Conservation (phyloP, 1,140 invertebrate genomes). For the Catajapyx aquilonaris region DNA sequence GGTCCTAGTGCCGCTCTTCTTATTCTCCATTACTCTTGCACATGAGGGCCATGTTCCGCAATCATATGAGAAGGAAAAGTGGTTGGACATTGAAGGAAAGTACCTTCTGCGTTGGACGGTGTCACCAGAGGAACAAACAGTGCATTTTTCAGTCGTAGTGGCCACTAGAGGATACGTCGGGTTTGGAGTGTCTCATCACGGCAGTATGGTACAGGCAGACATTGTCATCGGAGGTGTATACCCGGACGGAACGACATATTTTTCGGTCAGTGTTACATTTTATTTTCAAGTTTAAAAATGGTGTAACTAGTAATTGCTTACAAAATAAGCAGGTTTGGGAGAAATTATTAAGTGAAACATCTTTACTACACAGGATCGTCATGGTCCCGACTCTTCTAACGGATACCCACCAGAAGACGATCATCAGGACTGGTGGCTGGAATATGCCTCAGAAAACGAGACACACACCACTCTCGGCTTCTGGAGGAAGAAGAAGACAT, state of each 20-base stretch:
- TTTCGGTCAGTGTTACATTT: too few species aligned
- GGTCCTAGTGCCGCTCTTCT: too few species aligned
- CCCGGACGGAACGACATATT: conserved; percentile 4
- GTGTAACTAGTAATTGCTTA: too few species aligned
- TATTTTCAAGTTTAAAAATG: too few species aligned
- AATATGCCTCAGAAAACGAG: conserved; percentile 5
- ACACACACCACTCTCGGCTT: conserved; percentile 8
- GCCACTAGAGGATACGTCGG: conserved; percentile 5
- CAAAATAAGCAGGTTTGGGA: too few species aligned
- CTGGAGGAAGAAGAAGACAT: conserved; percentile 5
- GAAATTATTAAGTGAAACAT: too few species aligned
- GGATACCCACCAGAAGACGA: conserved; percentile 4
- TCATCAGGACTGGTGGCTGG: conserved; percentile 6
- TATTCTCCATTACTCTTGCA: too few species aligned
- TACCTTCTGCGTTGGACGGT: too few species aligned
- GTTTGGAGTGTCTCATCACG: conserved; percentile 5
- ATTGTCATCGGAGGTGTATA: conserved; percentile 9
- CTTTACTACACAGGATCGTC: not conserved
- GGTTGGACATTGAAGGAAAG: too few species aligned
- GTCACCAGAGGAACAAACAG: too few species aligned
- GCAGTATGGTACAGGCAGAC: conserved; percentile 5
- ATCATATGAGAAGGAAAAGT: too few species aligned
- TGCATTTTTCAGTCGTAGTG: conserved; percentile 2
- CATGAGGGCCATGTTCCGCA: too few species aligned
- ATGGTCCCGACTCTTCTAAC: conserved; percentile 6